phyloP scores from a whole-genome alignment of 2,888 invertebrate genomes.

The Hypomecis atomaria region DNA sequence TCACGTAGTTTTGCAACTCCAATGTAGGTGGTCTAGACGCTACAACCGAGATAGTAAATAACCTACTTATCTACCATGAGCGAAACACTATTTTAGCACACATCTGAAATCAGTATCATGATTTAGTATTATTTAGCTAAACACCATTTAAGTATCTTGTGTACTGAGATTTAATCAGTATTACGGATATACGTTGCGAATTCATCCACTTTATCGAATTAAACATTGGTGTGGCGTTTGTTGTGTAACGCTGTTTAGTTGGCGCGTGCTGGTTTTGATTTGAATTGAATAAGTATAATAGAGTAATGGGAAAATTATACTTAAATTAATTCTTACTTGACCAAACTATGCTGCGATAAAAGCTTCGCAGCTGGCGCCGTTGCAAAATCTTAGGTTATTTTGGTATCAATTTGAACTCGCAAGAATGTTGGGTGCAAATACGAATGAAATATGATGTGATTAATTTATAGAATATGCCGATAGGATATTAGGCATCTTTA shows the following conservation, averaged over 20 bases:
- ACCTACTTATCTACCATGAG: constrained; percentile 1
- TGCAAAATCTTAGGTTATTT: too few relatives aligned
- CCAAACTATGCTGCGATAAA: too few relatives aligned
- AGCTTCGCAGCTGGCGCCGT: too few relatives aligned
- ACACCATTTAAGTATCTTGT: constrained; percentile 28
- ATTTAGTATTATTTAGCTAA: constrained; percentile 26
- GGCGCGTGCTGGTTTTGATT: constrained; percentile 4
- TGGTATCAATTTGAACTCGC: too few relatives aligned
- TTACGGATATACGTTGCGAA: constrained; percentile 35
- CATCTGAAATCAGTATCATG: constrained; percentile 6
- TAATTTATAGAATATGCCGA: too few relatives aligned
- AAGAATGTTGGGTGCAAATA: too few relatives aligned
- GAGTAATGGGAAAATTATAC: neutral
- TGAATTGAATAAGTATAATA: neutral
- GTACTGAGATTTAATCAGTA: constrained; percentile 35
- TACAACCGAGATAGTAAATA: neutral
- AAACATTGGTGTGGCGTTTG: constrained; percentile 19
- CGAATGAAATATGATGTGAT: too few relatives aligned
- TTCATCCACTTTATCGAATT: constrained; percentile 36
- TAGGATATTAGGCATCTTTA: too few relatives aligned
- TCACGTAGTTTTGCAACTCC: neutral
- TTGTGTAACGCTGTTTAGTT: constrained; percentile 24
- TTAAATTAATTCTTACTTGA: too few relatives aligned
- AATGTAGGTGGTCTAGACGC: neutral
- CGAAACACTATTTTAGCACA: constrained; percentile 13